Evolutionary conservation across 2,888 invertebrate species (phyloP).

Genomic region (Halictus quadricinctus): DNA sequence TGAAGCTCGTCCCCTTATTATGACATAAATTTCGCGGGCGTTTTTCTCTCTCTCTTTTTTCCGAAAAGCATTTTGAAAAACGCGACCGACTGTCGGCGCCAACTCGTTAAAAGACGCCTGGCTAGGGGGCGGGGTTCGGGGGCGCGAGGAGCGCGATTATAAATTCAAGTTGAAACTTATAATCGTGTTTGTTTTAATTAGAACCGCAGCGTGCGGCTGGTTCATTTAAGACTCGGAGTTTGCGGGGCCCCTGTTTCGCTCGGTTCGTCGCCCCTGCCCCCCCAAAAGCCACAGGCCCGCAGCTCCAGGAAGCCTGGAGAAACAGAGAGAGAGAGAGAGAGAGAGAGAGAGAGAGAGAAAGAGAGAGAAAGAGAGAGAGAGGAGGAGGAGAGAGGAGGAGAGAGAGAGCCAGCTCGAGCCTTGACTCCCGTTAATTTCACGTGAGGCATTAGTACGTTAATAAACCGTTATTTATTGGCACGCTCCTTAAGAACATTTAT

Average conservation of each 20-base stretch:
- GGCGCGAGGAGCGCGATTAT: conserved; percentile 68
- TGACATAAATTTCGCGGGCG: not conserved
- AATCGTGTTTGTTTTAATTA: conserved; percentile 80
- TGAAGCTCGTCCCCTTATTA: not conserved
- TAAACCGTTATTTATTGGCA: conserved; percentile 75
- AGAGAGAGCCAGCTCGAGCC: conserved; percentile 23
- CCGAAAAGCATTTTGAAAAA: not conserved
- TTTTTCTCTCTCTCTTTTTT: not conserved
- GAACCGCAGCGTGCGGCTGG: conserved; percentile 74
- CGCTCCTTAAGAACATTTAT: conserved; percentile 64
- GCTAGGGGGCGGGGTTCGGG: conserved; percentile 16
- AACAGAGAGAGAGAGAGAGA: not conserved
- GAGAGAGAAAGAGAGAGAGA: not conserved
- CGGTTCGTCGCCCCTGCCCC: conserved; percentile 14
- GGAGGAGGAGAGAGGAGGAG: not conserved
- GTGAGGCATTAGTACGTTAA: conserved; percentile 72
- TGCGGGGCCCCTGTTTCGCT: conserved; percentile 35
- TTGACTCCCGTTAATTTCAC: conserved; percentile 72
- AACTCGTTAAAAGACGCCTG: conserved; percentile 24
- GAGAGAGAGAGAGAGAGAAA: not conserved
- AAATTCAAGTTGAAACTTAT: conserved; percentile 75
- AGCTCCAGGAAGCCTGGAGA: not conserved
- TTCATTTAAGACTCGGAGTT: conserved; percentile 73
- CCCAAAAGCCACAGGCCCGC: conserved; percentile 21
- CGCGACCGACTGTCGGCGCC: not conserved